Percentiles rank a stretch among this genome's conserved stretches.
Evolutionary conservation across 2,797 vertebrate species (phyloP).

Genomic region (Etheostoma perlongum): DNA sequence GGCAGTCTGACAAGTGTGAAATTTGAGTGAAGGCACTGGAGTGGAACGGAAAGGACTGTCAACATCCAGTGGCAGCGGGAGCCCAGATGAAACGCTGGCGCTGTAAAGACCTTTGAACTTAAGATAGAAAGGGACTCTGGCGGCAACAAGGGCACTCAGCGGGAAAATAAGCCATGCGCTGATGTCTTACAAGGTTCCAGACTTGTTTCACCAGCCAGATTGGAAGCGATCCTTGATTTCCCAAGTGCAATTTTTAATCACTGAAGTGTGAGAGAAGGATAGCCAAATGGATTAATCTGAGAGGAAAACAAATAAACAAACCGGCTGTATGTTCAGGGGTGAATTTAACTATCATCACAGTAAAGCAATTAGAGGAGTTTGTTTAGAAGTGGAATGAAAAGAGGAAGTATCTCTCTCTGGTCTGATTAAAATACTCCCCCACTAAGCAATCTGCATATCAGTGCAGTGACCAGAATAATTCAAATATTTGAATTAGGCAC

Average conservation of each 20-base stretch:
- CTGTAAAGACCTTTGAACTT: conserved; percentile 71
- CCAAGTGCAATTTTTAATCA: conserved; percentile 72
- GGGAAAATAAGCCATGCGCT: conserved; percentile 52
- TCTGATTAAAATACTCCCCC: conserved; percentile 61
- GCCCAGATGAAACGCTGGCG: conserved; percentile 52
- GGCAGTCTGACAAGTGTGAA: conserved; percentile 74
- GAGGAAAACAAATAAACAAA: conserved; percentile 57
- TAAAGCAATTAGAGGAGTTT: conserved; percentile 56
- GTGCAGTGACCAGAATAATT: conserved; percentile 64
- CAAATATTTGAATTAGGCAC: conserved; percentile 56
- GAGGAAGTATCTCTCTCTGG: conserved; percentile 44
- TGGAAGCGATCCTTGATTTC: conserved; percentile 70
- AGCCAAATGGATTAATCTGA: conserved; percentile 58
- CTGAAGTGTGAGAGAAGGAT: conserved; percentile 56
- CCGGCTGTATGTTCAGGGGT: conserved; percentile 39
- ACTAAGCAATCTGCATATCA: conserved; percentile 57
- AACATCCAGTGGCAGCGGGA: conserved; percentile 53
- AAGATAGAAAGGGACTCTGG: conserved; percentile 36
- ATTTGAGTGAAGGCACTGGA: conserved; percentile 70
- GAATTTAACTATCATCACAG: conserved; percentile 53
- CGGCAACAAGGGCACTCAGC: conserved; percentile 30
- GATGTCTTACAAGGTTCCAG: conserved; percentile 37
- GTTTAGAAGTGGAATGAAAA: conserved; percentile 54
- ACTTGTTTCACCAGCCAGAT: conserved; percentile 44
- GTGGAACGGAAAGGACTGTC: conserved; percentile 67